phyloP scores from a whole-genome alignment of 2,888 invertebrate genomes.

The Heteromurus nitidus region DNA sequence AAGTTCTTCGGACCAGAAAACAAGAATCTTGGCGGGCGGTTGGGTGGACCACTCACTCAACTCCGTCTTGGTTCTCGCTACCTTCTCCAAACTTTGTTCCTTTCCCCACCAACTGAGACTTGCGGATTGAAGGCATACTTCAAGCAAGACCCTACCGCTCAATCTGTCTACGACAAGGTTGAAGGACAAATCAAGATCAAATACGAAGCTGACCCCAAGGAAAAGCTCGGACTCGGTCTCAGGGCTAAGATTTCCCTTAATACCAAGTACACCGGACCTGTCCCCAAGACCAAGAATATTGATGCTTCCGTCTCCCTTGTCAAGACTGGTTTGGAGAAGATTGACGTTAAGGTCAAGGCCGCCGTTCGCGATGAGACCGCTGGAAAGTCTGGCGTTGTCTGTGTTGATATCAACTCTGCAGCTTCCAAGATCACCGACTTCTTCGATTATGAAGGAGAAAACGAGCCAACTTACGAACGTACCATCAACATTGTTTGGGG shows the following conservation, averaged over 20 bases:
- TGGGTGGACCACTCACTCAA: slow-evolving; percentile 68
- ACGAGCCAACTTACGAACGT: slow-evolving; percentile 71
- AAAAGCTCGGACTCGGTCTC: slow-evolving; percentile 69
- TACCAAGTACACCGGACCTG: slow-evolving; percentile 68
- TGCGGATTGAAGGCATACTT: slow-evolving; percentile 73
- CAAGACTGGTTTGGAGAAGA: slow-evolving; percentile 69
- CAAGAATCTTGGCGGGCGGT: slow-evolving; percentile 71
- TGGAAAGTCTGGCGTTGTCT: slow-evolving; percentile 67
- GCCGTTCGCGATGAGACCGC: slow-evolving; percentile 69
- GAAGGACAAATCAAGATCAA: slow-evolving; percentile 71
- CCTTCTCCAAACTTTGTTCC: slow-evolving; percentile 69
- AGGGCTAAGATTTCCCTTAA: slow-evolving; percentile 68
- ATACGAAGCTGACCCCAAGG: slow-evolving; percentile 69
- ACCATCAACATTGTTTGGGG: slow-evolving; percentile 70
- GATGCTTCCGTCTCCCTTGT: slow-evolving; percentile 63
- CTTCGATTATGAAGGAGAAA: slow-evolving; percentile 69
- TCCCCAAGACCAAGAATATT: slow-evolving; percentile 71
- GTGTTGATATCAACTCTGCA: slow-evolving; percentile 66
- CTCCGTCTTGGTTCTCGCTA: slow-evolving; percentile 71
- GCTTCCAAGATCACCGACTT: slow-evolving; percentile 66
- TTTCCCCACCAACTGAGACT: slow-evolving; percentile 72
- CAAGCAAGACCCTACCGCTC: slow-evolving; percentile 68
- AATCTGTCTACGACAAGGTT: slow-evolving; percentile 69
- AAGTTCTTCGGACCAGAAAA: slow-evolving; percentile 73
- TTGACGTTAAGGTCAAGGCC: slow-evolving; percentile 65